phyloP scores from a whole-genome alignment of 2,888 invertebrate genomes.

The Aspidiotus rigidus region DNA sequence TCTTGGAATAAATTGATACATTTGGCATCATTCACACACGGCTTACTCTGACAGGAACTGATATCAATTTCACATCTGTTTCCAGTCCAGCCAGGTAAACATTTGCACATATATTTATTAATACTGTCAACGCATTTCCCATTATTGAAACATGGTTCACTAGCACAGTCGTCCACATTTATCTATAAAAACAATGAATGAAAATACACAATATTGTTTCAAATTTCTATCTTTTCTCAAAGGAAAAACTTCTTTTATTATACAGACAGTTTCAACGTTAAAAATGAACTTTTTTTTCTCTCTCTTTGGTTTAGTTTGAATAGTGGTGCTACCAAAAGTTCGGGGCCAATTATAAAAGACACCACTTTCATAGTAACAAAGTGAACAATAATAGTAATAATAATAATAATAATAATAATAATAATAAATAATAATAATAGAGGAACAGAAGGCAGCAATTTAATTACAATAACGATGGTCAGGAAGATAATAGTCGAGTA shows the following conservation, averaged over 20 bases:
- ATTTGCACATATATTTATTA: constrained; percentile 71
- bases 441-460: no score
- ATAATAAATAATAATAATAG: no score
- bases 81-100: constrained; percentile 79
- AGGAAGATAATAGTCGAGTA: no score
- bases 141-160: constrained; percentile 78
- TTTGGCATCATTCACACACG: constrained; percentile 85
- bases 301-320: no score
- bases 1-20: constrained; percentile 89
- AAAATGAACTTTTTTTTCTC: no score
- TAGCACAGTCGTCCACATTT: constrained; percentile 78
- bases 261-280: not conserved
- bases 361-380: no score
- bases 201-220: not conserved
- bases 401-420: no score
- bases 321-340: no score
- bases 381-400: no score
- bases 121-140: constrained; percentile 79
- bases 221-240: not conserved
- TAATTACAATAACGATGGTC: no score
- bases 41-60: constrained; percentile 72
- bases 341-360: no score
- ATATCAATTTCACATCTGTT: constrained; percentile 76
- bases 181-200: constrained; percentile 41
- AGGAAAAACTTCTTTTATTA: not conserved